Percentiles rank a stretch among this genome's conserved stretches.
Conservation (phyloP, 2,888 invertebrate species). For the Reticulitermes lucifugus region DNA sequence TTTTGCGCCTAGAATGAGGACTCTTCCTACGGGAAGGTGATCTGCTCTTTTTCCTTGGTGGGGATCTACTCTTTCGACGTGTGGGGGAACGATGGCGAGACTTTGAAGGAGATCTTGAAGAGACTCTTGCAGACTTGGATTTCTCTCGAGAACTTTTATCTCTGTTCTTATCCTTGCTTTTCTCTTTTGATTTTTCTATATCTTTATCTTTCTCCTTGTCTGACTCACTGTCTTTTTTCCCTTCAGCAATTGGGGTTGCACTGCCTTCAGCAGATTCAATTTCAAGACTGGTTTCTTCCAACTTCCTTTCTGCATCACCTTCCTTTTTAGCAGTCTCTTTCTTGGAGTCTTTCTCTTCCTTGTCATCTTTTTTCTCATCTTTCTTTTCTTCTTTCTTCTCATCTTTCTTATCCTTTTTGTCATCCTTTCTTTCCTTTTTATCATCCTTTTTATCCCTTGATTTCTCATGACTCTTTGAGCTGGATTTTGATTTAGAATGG, state of each 20-base stretch:
- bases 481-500: constrained; percentile 64
- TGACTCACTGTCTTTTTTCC: constrained; percentile 41
- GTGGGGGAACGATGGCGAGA: constrained; percentile 52
- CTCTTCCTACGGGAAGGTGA: constrained; percentile 67
- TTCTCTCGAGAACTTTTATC: constrained; percentile 49
- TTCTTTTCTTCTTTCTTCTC: constrained; percentile 54
- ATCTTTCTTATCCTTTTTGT: constrained; percentile 44
- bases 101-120: constrained; percentile 52
- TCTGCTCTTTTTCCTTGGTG: constrained; percentile 56
- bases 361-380: constrained; percentile 57
- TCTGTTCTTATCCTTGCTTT: constrained; percentile 51
- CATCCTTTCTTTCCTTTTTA: constrained; percentile 50
- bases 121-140: constrained; percentile 49
- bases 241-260: constrained; percentile 47
- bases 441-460: constrained; percentile 57
- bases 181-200: constrained; percentile 52
- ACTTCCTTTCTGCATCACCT: constrained; percentile 30
- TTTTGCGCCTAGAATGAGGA: constrained; percentile 46
- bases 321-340: constrained; percentile 26
- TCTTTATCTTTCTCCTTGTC: constrained; percentile 48
- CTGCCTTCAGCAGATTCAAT: constrained; percentile 45
- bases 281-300: constrained; percentile 7
- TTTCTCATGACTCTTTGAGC: constrained; percentile 62
- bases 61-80: constrained; percentile 52
- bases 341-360: constrained; percentile 45